phyloP scores from a whole-genome alignment of 1,140 invertebrate species.

The Solenopsis invicta region DNA sequence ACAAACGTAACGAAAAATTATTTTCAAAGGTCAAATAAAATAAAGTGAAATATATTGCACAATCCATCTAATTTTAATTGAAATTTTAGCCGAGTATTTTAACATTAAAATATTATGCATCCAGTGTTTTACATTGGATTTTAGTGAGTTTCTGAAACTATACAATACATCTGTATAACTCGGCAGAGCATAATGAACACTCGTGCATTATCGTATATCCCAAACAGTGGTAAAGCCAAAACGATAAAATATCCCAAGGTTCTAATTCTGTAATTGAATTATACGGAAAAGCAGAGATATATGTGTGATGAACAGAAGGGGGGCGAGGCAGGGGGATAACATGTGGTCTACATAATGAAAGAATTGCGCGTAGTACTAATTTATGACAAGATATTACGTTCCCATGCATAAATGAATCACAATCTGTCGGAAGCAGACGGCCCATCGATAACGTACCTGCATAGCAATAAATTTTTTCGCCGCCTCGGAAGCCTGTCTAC shows the following conservation, averaged over 20 bases:
- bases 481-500: constrained; percentile 93
- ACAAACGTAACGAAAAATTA: not conserved
- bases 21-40: not conserved
- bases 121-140: not conserved
- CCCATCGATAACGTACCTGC: constrained; percentile 87
- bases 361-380: not conserved
- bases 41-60: not conserved
- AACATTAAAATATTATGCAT: not conserved
- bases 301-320: not conserved
- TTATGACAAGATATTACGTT: constrained; percentile 28
- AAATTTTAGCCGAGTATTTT: not conserved
- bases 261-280: not conserved
- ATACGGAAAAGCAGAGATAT: not conserved
- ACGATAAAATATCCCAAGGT: constrained; percentile 15
- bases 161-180: not conserved
- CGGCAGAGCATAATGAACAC: not conserved
- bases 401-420: constrained; percentile 36
- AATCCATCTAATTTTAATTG: not conserved
- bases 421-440: constrained; percentile 47
- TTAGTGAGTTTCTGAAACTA: not conserved
- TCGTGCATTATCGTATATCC: not conserved
- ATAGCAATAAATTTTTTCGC: constrained; percentile 93
- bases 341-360: constrained; percentile 1
- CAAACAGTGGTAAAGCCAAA: not conserved
- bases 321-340: not conserved